Conservation (phyloP, 2,888 invertebrate genomes). For the Acronicta leporina region DNA sequence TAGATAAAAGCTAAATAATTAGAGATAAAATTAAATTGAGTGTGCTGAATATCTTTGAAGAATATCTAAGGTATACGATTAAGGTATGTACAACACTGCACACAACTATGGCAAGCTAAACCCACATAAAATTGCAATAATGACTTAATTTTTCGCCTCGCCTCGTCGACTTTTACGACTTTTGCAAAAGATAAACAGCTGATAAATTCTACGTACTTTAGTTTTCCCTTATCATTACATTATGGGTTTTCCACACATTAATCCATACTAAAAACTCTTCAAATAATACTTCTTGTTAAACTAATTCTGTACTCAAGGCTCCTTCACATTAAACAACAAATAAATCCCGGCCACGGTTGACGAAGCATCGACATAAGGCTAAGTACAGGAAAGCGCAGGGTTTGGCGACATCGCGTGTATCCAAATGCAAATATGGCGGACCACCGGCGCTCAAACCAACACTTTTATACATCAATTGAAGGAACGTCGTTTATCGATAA, state of each 20-base stretch:
- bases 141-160: constrained; percentile 12
- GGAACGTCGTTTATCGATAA: constrained; percentile 35
- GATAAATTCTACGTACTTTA: constrained; percentile 1
- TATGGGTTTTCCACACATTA: constrained; percentile 3
- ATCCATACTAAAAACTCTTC: constrained; percentile 40
- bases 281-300: constrained; percentile 33
- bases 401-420: constrained; percentile 60
- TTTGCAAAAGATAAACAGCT: constrained; percentile 25
- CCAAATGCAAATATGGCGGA: constrained; percentile 63
- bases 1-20: too few relatives aligned
- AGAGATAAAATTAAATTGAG: too few relatives aligned
- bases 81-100: constrained; percentile 8
- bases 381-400: constrained; percentile 43
- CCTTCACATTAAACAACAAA: constrained; percentile 49
- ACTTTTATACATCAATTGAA: constrained; percentile 48
- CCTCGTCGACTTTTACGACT: constrained; percentile 38
- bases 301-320: constrained; percentile 41
- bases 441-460: constrained; percentile 60
- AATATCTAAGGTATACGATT: not conserved
- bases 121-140: constrained; percentile 14
- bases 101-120: not conserved
- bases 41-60: too few relatives aligned
- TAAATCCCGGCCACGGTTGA: constrained; percentile 50
- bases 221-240: not conserved
- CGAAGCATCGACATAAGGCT: constrained; percentile 50